Percentiles rank a stretch among this genome's conserved stretches.
Conservation (phyloP, 2,797 vertebrate species). For the Clarias pachynema region DNA sequence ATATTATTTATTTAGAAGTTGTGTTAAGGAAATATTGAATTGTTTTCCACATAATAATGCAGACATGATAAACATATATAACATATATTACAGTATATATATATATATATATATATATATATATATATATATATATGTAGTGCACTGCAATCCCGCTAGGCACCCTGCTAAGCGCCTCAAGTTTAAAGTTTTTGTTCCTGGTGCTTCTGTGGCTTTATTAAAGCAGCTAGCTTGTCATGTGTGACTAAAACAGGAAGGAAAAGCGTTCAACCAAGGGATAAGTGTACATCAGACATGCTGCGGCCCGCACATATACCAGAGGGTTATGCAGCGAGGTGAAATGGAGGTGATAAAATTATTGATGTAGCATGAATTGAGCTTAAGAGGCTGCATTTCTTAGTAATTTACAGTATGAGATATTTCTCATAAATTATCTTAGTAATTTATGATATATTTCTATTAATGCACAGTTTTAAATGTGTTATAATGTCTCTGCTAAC, state of each 20-base stretch:
- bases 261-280: constrained; percentile 33
- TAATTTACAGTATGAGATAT: too few relatives aligned
- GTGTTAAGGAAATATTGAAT: too few relatives aligned
- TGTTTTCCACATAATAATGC: too few relatives aligned
- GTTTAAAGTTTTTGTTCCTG: constrained; percentile 47
- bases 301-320: not conserved
- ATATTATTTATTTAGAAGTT: too few relatives aligned
- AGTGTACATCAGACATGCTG: constrained; percentile 5
- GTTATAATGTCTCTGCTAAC: not conserved
- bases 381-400: not conserved
- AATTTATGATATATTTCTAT: not conserved
- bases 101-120: too few relatives aligned
- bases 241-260: constrained; percentile 66
- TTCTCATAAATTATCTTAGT: not conserved
- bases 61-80: too few relatives aligned
- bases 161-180: constrained; percentile 52
- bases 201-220: constrained; percentile 67
- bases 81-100: too few relatives aligned
- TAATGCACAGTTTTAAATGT: not conserved
- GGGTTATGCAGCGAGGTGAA: not conserved
- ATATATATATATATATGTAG: too few relatives aligned
- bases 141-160: constrained; percentile 46
- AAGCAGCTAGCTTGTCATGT: constrained; percentile 68
- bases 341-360: not conserved
- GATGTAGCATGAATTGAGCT: not conserved